Base-by-base conservation (phyloP, 2,113 vertebrate genomes). In the Epinephelus moara region DNA sequence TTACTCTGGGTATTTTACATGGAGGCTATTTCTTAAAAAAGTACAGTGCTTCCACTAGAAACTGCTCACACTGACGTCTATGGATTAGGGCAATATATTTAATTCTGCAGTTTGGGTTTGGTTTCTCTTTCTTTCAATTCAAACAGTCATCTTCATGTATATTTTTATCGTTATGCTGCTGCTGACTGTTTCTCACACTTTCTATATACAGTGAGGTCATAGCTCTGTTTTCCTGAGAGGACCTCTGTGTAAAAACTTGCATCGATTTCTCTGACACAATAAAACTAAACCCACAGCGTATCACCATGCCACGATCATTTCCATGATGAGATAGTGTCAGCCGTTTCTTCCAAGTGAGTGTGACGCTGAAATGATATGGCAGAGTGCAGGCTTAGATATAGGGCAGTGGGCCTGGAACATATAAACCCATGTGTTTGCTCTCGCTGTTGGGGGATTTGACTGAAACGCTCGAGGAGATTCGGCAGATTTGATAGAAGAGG, bases 361-460 rank as follows among this genome's bases (percentile, higher is more conserved):
- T 80, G 72, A 86, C 77, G 56, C 52, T 80, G 42, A 62, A n/a
- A 85, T 82, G 45, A 82, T 69, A 33, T 23, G 63, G 75, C 57
- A 56, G 30, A 10, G 27, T 40, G 19, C 12, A 1, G 19, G 69
- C 45, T 87, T 12, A 75, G 80, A 80, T 30, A 45, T 23, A 49
- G 64, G 55, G 40, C 56, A 15, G 42, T 64, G 75, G 47, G 49
- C 66, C 71, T 69, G 61, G 61, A 85, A 78, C 70, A 57, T 25
- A 75, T 86, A 69, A 84, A 55, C 9, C 25, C 74, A 81, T 64
- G 80, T 73, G 75, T 85, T 90, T 82, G 62, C 70, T 89, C 50
- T 67, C 2, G 64, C 86, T 61, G 49, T 30, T 52, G 37, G 50
- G 68, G 72, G 70, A 78, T 90, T 89, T 27, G 59, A 82, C 37